Conservation (phyloP, 1,140 invertebrate genomes). For the Caenorhabditis inopinata region DNA sequence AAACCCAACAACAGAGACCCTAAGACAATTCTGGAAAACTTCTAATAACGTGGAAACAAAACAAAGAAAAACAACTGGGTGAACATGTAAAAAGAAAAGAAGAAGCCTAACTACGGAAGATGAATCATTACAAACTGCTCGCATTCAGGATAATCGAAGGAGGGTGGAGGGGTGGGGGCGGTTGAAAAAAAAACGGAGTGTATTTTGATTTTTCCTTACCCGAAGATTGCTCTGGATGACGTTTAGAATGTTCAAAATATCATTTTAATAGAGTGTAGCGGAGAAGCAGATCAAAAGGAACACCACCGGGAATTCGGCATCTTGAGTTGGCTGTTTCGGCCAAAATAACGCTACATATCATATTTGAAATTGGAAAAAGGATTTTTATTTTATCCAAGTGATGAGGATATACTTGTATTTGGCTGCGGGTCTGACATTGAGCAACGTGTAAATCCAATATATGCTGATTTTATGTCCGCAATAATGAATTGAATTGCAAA, state of each 20-base stretch:
- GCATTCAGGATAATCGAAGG: not conserved
- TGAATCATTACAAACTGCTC: not conserved
- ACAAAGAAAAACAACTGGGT: not conserved
- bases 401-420: constrained; percentile 24
- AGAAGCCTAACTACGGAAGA: not conserved
- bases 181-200: constrained; percentile 19
- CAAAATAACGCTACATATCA: not conserved
- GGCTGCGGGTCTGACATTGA: not conserved
- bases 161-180: no score
- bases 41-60: not conserved
- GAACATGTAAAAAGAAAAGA: not conserved
- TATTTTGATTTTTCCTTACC: constrained; percentile 8
- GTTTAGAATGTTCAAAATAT: constrained; percentile 29
- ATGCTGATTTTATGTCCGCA: constrained; percentile 34
- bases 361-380: not conserved
- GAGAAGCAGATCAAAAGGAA: not conserved
- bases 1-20: not conserved
- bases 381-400: not conserved
- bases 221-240: constrained; percentile 4
- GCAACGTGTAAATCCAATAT: constrained; percentile 30
- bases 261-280: not conserved
- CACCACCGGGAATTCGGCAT: no score
- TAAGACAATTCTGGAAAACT: not conserved
- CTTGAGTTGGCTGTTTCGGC: no score
- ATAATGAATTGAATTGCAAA: constrained; percentile 35